Evolutionary conservation across 2,797 vertebrate genomes (phyloP), one percentile per base, ranked within the genome.

Genomic region (Schizopygopsis pylzovi): DNA sequence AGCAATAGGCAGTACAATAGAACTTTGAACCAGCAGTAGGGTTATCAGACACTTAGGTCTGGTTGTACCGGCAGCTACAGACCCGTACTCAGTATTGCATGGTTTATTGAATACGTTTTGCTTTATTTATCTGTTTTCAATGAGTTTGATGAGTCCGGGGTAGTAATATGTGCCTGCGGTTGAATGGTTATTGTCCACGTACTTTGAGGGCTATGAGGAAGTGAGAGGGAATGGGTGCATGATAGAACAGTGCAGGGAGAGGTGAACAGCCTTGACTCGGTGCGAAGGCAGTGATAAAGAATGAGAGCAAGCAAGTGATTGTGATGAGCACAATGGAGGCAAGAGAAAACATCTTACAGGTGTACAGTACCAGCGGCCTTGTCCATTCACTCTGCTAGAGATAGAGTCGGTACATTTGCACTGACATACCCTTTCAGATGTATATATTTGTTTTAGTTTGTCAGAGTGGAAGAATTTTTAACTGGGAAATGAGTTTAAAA

Each of bases 351-450:
- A 85, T 43, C n/a, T 77, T 79, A 76, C 65, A 89, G 75, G 49
- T 52, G 63, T 71, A 91, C 79, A 90, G 91, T 86, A 84, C 80
- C 83, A 75, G 68, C 85, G 90, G 68, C 90, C 91, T 94, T 90
- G 91, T 88, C 37, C 78, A 65, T 85, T 76, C 52, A 41, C 82
- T 52, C 22, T 15, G 41, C 33, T 47, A 71, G 33, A 86, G 39
- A 63, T 4, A 75, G 73, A 80, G 33, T 1, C 1, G 61, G 52
- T 13, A 67, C 79, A 79, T 87, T 86, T 87, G 79, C 65, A 68
- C 59, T 37, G 65, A 47, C 20, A 79, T 37, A 65, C 28, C 1
- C 43, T 77, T 83, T 65, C 71, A 65, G 56, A 6, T 1, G 41
- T 43, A 18, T 79, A 7, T 59, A 25, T 68, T 73, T 80, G 84